Percentiles rank a stretch among this genome's conserved stretches.
Conservation (phyloP, 1,140 invertebrate genomes). For the Bombus waltoni region DNA sequence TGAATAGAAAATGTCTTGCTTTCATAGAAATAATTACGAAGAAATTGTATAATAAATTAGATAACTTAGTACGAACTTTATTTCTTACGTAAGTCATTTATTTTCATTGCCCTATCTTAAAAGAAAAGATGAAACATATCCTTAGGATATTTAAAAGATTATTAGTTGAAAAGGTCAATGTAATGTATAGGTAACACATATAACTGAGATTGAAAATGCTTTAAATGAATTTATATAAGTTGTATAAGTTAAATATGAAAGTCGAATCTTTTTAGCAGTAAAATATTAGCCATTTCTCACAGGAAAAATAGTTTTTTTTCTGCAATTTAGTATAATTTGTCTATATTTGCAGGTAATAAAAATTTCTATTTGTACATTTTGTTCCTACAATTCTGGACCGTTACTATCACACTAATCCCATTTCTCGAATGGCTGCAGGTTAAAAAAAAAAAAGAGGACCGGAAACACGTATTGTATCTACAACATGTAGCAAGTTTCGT, state of each 20-base stretch:
- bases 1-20: no score
- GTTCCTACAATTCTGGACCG: neutral
- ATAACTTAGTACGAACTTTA: neutral
- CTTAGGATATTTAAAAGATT: neutral
- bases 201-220: neutral
- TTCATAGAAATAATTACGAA: no score
- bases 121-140: neutral
- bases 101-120: neutral
- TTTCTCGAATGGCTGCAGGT: neutral
- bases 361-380: neutral
- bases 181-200: neutral
- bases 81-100: neutral
- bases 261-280: neutral
- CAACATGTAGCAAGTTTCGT: constrained; percentile 1
- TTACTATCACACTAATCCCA: neutral
- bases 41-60: neutral
- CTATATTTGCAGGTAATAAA: neutral
- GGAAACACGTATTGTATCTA: neutral
- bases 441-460: neutral
- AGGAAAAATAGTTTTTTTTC: neutral
- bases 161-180: no score
- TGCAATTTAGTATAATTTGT: neutral
- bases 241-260: neutral
- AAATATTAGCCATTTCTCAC: neutral
- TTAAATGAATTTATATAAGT: neutral